Evolutionary conservation across 2,888 invertebrate genomes (phyloP).

Genomic region (Tuberolachnus salignus): DNA sequence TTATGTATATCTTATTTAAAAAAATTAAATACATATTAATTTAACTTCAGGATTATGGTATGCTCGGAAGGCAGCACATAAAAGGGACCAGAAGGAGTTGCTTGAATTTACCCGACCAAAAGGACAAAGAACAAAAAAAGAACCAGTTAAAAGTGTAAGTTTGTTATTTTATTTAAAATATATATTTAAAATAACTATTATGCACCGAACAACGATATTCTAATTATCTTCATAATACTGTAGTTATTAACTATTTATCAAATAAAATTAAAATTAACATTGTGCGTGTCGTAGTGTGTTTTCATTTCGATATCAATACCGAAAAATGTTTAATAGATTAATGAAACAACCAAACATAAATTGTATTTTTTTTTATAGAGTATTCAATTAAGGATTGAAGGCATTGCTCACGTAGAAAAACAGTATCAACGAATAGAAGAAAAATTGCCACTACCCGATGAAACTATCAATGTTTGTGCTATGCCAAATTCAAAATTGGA

Average conservation of each 20-base stretch:
- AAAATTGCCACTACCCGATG: slow-evolving; percentile 46
- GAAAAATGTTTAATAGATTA: too few species aligned
- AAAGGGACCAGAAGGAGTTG: slow-evolving; percentile 36
- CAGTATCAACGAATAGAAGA: slow-evolving; percentile 13
- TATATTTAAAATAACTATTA: too few species aligned
- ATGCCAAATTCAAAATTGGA: slow-evolving; percentile 8
- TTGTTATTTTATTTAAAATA: too few species aligned
- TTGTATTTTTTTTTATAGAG: slow-evolving; percentile 15
- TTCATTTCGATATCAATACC: too few species aligned
- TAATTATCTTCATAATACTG: too few species aligned
- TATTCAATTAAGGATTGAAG: slow-evolving; percentile 48
- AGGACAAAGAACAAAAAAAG: slow-evolving; percentile 50
- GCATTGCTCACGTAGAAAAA: slow-evolving; percentile 18
- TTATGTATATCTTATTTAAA: background rate
- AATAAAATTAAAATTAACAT: too few species aligned
- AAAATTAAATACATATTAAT: background rate
- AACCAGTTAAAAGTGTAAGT: slow-evolving; percentile 48
- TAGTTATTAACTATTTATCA: too few species aligned
- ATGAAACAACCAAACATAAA: too few species aligned
- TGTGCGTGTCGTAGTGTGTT: too few species aligned
- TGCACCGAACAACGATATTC: too few species aligned
- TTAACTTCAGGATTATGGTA: slow-evolving; percentile 40
- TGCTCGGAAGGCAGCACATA: slow-evolving; percentile 29
- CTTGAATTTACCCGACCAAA: slow-evolving; percentile 27
- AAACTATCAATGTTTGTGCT: slow-evolving; percentile 12